These are phyloP conservation scores for Drosophila ustulata DNA, from an alignment of 2,888 invertebrate genomes.

Conservation along the genomic window DNA sequence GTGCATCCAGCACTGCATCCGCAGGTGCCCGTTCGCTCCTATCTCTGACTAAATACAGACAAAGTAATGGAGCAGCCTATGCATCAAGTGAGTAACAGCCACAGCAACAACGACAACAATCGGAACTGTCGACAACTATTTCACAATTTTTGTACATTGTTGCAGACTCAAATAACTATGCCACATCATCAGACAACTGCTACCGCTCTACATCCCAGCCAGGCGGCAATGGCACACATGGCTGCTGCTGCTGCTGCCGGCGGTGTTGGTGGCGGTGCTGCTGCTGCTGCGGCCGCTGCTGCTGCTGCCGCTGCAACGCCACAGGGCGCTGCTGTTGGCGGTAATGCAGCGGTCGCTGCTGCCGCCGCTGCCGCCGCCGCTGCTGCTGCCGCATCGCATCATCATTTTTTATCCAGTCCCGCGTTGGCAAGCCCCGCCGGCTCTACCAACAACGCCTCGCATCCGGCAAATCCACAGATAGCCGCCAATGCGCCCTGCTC, in stretches of 20 bases:
- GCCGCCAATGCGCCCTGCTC: conserved; percentile 95
- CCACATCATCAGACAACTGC: conserved; percentile 85
- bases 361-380: conserved; percentile 69
- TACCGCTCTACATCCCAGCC: conserved; percentile 86
- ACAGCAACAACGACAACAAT: background rate
- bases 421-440: conserved; percentile 95
- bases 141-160: conserved; percentile 8
- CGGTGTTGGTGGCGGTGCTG: conserved; percentile 64
- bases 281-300: conserved; percentile 82
- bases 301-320: conserved; percentile 82
- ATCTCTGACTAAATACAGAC: conserved; percentile 96
- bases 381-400: conserved; percentile 86
- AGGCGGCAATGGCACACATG: conserved; percentile 88
- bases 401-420: conserved; percentile 96
- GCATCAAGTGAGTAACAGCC: conserved; percentile 84
- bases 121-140: background rate
- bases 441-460: conserved; percentile 86
- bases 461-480: conserved; percentile 85
- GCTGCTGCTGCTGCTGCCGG: conserved; percentile 79
- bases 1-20: conserved; percentile 99
- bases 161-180: conserved; percentile 86
- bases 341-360: conserved; percentile 57
- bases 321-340: conserved; percentile 59
- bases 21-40: conserved; percentile 98
- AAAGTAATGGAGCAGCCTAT: conserved; percentile 85